These are phyloP conservation scores for Papilio aristodemus DNA, from an alignment of 1,140 invertebrate species.

Conservation along the genomic window DNA sequence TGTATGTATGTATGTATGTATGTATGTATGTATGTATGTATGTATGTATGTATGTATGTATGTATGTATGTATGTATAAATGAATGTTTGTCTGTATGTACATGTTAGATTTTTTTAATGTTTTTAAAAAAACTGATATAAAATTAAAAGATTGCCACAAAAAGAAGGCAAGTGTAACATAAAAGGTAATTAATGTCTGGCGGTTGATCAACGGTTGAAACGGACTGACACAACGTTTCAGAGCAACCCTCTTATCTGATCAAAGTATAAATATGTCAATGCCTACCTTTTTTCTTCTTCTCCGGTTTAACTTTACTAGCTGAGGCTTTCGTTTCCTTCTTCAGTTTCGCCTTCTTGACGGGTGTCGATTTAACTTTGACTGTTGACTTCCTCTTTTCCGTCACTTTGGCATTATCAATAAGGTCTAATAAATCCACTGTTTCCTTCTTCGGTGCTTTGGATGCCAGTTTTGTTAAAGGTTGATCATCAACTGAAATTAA, in stretches of 20 bases:
- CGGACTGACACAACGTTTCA: too few relatives aligned
- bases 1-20: too few relatives aligned
- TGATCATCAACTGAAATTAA: slow-evolving; percentile 64
- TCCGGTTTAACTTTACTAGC: slow-evolving; percentile 59
- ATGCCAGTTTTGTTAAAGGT: slow-evolving; percentile 64
- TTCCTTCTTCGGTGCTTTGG: slow-evolving; percentile 68
- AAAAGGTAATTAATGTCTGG: too few relatives aligned
- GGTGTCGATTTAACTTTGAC: slow-evolving; percentile 49
- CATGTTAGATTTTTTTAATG: too few relatives aligned
- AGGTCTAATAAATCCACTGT: slow-evolving; percentile 57
- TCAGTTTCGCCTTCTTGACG: slow-evolving; percentile 56
- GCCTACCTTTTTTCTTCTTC: slow-evolving; percentile 76
- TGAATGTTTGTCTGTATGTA: too few relatives aligned
- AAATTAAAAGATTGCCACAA: too few relatives aligned
- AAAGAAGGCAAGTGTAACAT: too few relatives aligned
- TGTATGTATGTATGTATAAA: too few relatives aligned
- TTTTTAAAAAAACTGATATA: too few relatives aligned
- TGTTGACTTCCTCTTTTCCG: slow-evolving; percentile 60
- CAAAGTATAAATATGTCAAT: slow-evolving; percentile 22
- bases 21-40: too few relatives aligned
- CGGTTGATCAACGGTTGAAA: too few relatives aligned
- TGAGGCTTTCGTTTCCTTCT: slow-evolving; percentile 49
- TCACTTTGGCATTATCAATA: slow-evolving; percentile 56
- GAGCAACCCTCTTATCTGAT: slow-evolving; percentile 34
- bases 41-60: too few relatives aligned